Base-by-base conservation (phyloP, 2,888 invertebrate species). In the Caenorhabditis sp. region DNA sequence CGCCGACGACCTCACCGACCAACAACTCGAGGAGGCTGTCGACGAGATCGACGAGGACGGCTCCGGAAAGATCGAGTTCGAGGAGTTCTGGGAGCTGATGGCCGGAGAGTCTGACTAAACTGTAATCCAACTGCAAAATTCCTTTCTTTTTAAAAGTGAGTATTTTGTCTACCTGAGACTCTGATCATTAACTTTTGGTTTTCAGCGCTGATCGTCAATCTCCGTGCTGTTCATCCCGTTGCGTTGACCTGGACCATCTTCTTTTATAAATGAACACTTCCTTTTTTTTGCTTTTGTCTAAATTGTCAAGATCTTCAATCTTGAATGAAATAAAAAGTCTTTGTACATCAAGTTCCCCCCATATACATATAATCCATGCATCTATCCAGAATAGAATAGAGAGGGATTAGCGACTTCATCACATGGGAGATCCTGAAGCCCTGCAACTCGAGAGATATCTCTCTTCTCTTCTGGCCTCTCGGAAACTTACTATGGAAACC, bases 41-140 rank as follows among this genome's bases (percentile, higher is more conserved):
- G 90, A 91, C 80, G 91, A 91, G 73, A 91, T 91, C 83, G 91
- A 91, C 80, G 91, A 91, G 87, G 91, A 91, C 86, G 91, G 91
- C 58, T 90, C 89, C 14, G 91, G 91, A 86, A 91, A 90, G 86
- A 90, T 91, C 82, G 91, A 91, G 77, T 91, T 91, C 82, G 90
- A 91, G 75, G 90, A 91, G 80, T 91, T 90, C 89, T 91, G 90
- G 90, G 91, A 91, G 89, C 82, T 91, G 86, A 91, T 91, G 91
- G 91, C 91, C 72, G 91, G 91, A 81, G 91, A 91, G 74, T 88
- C 89, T 69, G 89, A 89, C 80, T 89, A 88, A 89, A 38, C 38
- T 35, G 31, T 35, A 35, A 80, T 54, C 24, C 16, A 44, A 19
- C 35, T 12, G 7, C 47, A n/a, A n/a, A 19, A 49, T 14, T n/a